phyloP scores from a whole-genome alignment of 2,888 invertebrate species.

The Diaprepes abbreviatus region DNA sequence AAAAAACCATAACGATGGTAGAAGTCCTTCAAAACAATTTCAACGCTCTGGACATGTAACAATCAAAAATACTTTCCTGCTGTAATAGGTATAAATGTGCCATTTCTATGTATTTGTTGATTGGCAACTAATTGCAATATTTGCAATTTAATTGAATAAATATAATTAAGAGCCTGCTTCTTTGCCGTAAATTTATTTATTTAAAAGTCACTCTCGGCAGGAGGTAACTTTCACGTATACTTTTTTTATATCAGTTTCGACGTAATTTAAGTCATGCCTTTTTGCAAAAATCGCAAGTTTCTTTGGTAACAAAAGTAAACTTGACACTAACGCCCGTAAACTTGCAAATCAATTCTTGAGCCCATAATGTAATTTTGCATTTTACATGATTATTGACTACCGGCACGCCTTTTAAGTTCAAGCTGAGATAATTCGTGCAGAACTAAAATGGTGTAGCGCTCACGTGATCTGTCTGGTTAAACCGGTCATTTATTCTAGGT shows the following conservation, averaged over 20 bases:
- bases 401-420: slow-evolving; percentile 33
- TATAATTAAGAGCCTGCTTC: background rate
- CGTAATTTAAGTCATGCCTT: background rate
- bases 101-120: background rate
- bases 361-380: slow-evolving; percentile 29
- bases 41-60: no score
- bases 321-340: slow-evolving; percentile 30
- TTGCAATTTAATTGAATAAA: background rate
- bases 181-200: background rate
- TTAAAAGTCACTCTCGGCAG: background rate
- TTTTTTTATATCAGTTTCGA: background rate
- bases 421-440: slow-evolving; percentile 33
- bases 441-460: slow-evolving; percentile 29
- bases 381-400: slow-evolving; percentile 32
- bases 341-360: slow-evolving; percentile 25
- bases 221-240: background rate
- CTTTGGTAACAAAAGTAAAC: slow-evolving; percentile 16
- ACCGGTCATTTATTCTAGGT: slow-evolving; percentile 8
- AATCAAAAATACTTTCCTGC: no score
- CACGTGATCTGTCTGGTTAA: slow-evolving; percentile 18
- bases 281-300: background rate
- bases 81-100: no score
- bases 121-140: background rate
- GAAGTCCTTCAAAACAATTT: no score
- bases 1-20: no score